These are phyloP conservation scores for Diglossa cyanea DNA, from an alignment of 2,797 vertebrate species.

Conservation along the genomic window DNA sequence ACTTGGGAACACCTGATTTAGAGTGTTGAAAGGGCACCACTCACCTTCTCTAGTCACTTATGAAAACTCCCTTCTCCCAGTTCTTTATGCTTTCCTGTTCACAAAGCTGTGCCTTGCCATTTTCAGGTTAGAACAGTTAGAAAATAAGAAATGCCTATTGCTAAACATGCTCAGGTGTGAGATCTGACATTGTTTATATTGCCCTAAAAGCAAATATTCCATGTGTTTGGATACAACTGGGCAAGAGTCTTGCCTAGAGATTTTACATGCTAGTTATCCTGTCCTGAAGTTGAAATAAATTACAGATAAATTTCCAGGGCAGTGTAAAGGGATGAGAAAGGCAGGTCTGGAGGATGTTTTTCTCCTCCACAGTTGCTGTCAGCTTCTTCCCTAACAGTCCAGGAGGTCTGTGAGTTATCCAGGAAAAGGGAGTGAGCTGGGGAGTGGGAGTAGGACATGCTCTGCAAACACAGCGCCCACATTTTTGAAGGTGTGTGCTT, in stretches of 20 bases:
- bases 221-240: fast-evolving
- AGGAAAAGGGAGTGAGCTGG: background rate
- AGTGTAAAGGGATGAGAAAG: background rate
- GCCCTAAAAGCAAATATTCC: background rate
- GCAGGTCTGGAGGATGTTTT: background rate
- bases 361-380: background rate
- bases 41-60: background rate
- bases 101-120: background rate
- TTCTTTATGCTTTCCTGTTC: background rate
- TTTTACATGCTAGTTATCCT: background rate
- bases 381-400: background rate
- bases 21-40: background rate
- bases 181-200: background rate
- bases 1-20: background rate
- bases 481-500: conserved; percentile 56
- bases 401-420: background rate
- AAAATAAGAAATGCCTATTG: background rate
- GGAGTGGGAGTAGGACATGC: background rate
- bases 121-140: background rate
- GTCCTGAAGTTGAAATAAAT: background rate
- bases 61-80: background rate
- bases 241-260: background rate
- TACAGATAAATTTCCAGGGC: background rate
- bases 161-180: background rate
- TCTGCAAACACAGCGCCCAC: background rate